Evolutionary conservation across 2,797 vertebrate species (phyloP), one percentile per base, ranked within the genome.

Genomic region (Poecilia velifera): DNA sequence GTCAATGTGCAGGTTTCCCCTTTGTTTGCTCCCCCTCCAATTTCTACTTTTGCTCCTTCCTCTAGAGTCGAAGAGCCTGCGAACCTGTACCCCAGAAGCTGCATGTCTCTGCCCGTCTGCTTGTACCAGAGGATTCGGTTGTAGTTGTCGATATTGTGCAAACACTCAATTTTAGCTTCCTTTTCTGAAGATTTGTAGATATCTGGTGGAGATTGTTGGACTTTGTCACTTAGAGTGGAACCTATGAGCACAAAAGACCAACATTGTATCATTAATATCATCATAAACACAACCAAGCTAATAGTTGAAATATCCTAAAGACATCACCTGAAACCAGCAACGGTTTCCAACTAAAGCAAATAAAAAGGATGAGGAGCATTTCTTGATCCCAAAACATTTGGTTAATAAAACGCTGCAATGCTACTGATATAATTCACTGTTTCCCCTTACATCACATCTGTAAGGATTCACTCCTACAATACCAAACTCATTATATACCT

Each of bases 131-230:
- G 73, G 73, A 75, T 59, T 75, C 39, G 25, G 39, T 45, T 28
- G 25, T 41, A 74, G 73, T 0, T 43, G 8, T 75, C 39, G 6
- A 25, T 20, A 43, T 3, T 20, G 18, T 75, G 73, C 18, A 25
- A 64, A 45, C 76, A 78, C 3, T 16, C 20, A 8, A 78, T 34
- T 34, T 49, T 31, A 31, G n/a, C 46, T 25, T 49, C 22, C 9
- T 51, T 4, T 7, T 12, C 25, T 43, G 57, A 14, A 12, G 2
- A 13, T 22, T 20, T 41, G 51, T 0, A 51, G 31, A 74, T 36
- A 9, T 82, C 80, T 34, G 62, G 10, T 62, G 81, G 80, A 75
- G 39, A 71, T 49, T 82, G 81, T 13, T 71, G 16, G 41, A 78
- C 51, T 57, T 74, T 49, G n/a, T 62, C 57, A 31, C 59, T 77